Conservation (phyloP, 2,888 invertebrate genomes). For the Ectemnius lituratus region DNA sequence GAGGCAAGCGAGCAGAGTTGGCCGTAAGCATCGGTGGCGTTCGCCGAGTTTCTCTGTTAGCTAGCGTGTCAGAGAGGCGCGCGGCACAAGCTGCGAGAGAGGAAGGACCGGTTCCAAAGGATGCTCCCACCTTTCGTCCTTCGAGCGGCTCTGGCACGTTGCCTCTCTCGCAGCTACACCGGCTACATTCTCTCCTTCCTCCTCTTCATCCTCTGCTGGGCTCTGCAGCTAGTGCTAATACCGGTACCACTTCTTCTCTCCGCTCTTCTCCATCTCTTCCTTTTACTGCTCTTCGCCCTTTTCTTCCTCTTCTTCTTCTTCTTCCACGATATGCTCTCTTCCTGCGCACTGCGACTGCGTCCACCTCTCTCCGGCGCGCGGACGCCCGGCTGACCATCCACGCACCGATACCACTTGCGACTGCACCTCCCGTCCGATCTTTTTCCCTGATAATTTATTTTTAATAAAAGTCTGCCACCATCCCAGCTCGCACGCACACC, state of each 20-base stretch:
- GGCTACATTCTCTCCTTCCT: slow-evolving; percentile 3
- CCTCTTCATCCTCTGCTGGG: slow-evolving; percentile 14
- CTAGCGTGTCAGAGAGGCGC: slow-evolving; percentile 43
- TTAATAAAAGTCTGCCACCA: slow-evolving; percentile 57
- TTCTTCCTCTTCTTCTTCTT: slow-evolving; percentile 29
- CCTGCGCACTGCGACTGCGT: slow-evolving; percentile 12
- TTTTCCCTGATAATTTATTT: slow-evolving; percentile 59
- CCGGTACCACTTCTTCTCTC: slow-evolving; percentile 28
- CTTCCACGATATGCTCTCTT: slow-evolving; percentile 10
- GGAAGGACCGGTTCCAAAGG: slow-evolving; percentile 76
- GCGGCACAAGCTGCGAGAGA: slow-evolving; percentile 50
- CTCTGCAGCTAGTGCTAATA: slow-evolving; percentile 35
- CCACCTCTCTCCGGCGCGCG: slow-evolving; percentile 29
- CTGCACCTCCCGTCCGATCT: slow-evolving; percentile 15
- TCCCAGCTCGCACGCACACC: slow-evolving; percentile 29
- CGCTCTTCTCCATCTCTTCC: slow-evolving; percentile 20
- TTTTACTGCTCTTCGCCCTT: slow-evolving; percentile 39
- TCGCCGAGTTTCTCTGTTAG: slow-evolving; percentile 49
- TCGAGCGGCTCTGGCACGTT: slow-evolving; percentile 48
- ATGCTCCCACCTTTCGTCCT: slow-evolving; percentile 71
- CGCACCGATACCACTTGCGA: slow-evolving; percentile 39
- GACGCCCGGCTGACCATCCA: slow-evolving; percentile 39
- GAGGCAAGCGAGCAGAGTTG: not conserved
- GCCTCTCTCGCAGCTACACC: slow-evolving; percentile 26
- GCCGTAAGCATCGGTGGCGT: not conserved